Base-by-base conservation (phyloP, 2,797 vertebrate species). In the Melanotaenia maccullochi region DNA sequence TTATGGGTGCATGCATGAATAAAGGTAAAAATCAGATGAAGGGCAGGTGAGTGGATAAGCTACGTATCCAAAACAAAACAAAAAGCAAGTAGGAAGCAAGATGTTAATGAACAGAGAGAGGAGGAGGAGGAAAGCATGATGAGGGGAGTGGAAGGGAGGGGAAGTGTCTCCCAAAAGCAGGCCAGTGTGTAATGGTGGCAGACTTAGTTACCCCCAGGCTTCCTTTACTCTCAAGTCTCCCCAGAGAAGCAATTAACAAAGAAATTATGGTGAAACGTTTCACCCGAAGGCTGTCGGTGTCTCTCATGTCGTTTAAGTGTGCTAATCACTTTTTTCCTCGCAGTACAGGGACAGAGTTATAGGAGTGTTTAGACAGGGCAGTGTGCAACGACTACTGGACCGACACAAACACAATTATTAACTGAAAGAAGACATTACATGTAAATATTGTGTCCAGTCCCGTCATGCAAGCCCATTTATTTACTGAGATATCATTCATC, bases 161-260 rank as follows among this genome's bases (percentile, higher is more conserved):
- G 64, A 73, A 71, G 56, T 2, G 75, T 85, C 79, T 88, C 76
- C 63, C 60, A 75, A 85, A 92, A 92, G 80, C 88, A 88, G 87
- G 90, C 85, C 86, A 90, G 87, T 93, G 86, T 90, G 90, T 88
- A 87, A 92, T 82, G 81, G 87, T 91, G 90, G 87, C 89, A 89
- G 89, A 87, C 84, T 73, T 4, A 69, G 86, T 79, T 79, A 89
- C 88, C 87, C 89, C 51, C 54, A 52, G 87, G 90, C 90, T 84
- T 87, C 79, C 71, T 86, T 83, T 85, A 75, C 81, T 76, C 85
- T 66, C 87, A 76, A 77, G 74, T 69, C 65, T 94, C 93, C 91
- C 92, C 63, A 76, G 92, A 94, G 93, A 94, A 85, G 93, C 92
- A 95, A 95, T 95, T 94, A 95, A 94, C 93, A 93, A 93, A 95